These are phyloP conservation scores for Zhuqinia jingwanae DNA, from an alignment of 2,888 invertebrate species.

Conservation along the genomic window DNA sequence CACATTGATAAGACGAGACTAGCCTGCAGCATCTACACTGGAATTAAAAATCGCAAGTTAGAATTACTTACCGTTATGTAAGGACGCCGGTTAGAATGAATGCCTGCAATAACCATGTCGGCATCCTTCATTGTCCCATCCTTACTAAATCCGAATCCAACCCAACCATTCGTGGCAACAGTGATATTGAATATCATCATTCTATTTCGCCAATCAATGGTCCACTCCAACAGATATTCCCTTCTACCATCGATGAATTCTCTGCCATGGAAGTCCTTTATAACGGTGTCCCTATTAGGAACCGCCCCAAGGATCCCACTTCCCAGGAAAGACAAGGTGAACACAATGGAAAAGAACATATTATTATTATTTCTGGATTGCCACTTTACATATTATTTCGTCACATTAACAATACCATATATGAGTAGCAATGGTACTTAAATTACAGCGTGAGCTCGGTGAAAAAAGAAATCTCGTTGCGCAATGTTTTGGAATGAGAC, in stretches of 20 bases:
- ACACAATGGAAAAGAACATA: too few species aligned
- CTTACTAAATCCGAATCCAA: constrained; percentile 60
- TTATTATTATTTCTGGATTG: too few species aligned
- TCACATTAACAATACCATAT: too few species aligned
- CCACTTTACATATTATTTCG: too few species aligned
- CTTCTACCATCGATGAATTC: constrained; percentile 11
- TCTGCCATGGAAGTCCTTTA: constrained; percentile 45
- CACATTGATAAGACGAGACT: background rate
- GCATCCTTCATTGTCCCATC: constrained; percentile 59
- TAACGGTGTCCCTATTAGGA: background rate
- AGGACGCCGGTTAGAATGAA: constrained; percentile 6
- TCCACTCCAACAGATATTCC: constrained; percentile 39
- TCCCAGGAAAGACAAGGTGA: too few species aligned
- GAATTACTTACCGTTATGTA: constrained; percentile 42
- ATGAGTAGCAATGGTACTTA: too few species aligned
- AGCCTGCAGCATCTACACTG: background rate
- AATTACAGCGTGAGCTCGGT: too few species aligned
- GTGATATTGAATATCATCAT: constrained; percentile 40
- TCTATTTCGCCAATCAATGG: constrained; percentile 19
- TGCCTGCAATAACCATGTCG: constrained; percentile 53
- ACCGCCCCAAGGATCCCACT: too few species aligned
- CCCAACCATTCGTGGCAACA: constrained; percentile 34
- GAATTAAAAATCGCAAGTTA: background rate
- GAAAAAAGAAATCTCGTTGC: too few species aligned
- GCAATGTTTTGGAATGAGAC: too few species aligned